phyloP scores from a whole-genome alignment of 2,797 vertebrate genomes.

The Choloepus didactylus region DNA sequence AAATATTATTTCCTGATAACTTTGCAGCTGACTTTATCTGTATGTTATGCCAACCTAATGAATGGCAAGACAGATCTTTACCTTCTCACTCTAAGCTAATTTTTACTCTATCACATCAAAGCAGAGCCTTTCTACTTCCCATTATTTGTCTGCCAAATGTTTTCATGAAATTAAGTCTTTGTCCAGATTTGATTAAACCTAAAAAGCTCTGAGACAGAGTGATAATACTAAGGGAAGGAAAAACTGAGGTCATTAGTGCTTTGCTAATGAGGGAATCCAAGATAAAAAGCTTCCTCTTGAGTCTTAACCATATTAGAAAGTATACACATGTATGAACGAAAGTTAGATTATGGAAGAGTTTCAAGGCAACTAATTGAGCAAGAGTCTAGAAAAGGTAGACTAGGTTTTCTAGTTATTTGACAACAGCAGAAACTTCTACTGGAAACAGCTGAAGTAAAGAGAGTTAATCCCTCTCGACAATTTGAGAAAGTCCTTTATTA shows the following conservation, averaged over 20 bases:
- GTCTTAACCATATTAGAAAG: slow-evolving; percentile 17
- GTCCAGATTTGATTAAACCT: slow-evolving; percentile 25
- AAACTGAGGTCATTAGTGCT: slow-evolving; percentile 18
- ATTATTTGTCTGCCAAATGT: slow-evolving; percentile 15
- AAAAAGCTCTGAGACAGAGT: background rate
- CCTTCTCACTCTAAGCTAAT: background rate
- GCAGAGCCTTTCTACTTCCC: background rate
- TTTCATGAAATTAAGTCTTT: slow-evolving; percentile 47
- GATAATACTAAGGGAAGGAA: slow-evolving; percentile 17
- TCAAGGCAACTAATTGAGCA: slow-evolving; percentile 20
- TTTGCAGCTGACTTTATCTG: background rate
- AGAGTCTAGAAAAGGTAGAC: slow-evolving; percentile 5
- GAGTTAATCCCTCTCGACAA: slow-evolving; percentile 12
- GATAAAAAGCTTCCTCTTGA: slow-evolving; percentile 49
- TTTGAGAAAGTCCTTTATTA: slow-evolving; percentile 55
- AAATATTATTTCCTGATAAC: slow-evolving; percentile 10
- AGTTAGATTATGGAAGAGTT: background rate
- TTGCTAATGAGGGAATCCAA: slow-evolving; percentile 32
- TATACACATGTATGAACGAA: background rate
- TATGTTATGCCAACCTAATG: background rate
- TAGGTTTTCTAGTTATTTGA: slow-evolving; percentile 47
- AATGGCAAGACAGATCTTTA: background rate
- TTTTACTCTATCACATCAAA: slow-evolving; percentile 35
- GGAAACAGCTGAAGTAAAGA: background rate
- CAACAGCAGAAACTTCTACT: background rate